A percentile compares a stretch with the other conserved stretches of the same genome.
phyloP scores from a whole-genome alignment of 2,888 invertebrate species.

The Muschampia plurimacula region DNA sequence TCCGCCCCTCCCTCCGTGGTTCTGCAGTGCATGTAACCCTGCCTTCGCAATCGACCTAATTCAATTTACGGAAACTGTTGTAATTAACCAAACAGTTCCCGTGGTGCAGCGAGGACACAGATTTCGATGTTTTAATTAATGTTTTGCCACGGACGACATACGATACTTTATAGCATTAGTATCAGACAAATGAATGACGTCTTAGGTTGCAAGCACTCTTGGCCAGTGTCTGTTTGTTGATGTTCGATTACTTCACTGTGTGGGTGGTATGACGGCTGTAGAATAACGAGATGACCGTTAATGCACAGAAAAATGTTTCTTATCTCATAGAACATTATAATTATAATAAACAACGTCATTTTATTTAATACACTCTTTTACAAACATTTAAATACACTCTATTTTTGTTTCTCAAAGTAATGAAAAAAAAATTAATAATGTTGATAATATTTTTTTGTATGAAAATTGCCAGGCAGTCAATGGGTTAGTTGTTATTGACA shows the following conservation, averaged over 20 bases:
- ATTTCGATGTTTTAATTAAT: conserved; percentile 55
- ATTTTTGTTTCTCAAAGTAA: too few species aligned
- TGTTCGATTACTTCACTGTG: conserved; percentile 25
- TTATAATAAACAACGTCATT: neutral
- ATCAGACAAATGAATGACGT: conserved; percentile 11
- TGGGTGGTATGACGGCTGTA: conserved; percentile 9
- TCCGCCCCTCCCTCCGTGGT: conserved; percentile 63
- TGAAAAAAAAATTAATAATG: too few species aligned
- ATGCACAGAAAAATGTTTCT: neutral
- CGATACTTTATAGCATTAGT: conserved; percentile 26
- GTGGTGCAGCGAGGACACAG: conserved; percentile 47
- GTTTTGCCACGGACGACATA: conserved; percentile 24
- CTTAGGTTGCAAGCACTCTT: conserved; percentile 6
- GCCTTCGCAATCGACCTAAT: conserved; percentile 76
- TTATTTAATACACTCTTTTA: too few species aligned
- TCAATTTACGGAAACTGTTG: conserved; percentile 72
- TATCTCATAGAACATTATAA: neutral
- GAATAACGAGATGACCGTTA: neutral
- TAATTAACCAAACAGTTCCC: conserved; percentile 50
- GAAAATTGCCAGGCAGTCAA: neutral
- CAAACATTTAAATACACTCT: too few species aligned
- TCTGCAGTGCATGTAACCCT: conserved; percentile 68
- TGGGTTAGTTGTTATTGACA: neutral
- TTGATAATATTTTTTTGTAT: neutral
- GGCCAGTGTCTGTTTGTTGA: conserved; percentile 31